A percentile compares a stretch with the other conserved stretches of the same genome.
Evolutionary conservation across 2,888 invertebrate species (phyloP).

Genomic region (Caenorhabditis zanzibari): DNA sequence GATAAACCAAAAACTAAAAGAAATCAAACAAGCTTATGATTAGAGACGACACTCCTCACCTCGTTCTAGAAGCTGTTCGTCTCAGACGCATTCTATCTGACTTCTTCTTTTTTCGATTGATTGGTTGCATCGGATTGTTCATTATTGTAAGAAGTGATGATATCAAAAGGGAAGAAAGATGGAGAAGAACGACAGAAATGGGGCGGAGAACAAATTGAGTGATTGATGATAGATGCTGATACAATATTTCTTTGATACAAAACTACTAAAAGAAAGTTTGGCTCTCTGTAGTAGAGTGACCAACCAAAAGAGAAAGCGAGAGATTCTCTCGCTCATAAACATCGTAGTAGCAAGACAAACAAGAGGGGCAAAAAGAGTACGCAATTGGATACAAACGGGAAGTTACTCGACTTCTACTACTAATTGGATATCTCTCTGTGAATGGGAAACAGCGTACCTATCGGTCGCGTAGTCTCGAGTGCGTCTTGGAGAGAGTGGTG

Average conservation of each 20-base stretch:
- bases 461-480: slow-evolving; percentile 64
- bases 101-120: slow-evolving; percentile 21
- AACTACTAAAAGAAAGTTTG: neutral
- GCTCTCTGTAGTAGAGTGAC: slow-evolving; percentile 25
- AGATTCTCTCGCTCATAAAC: slow-evolving; percentile 1
- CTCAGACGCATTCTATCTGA: slow-evolving; percentile 23
- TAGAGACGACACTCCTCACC: slow-evolving; percentile 23
- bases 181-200: slow-evolving; percentile 1
- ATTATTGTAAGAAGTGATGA: slow-evolving; percentile 22
- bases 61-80: slow-evolving; percentile 35
- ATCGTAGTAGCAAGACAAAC: slow-evolving; percentile 9
- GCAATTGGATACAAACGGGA: slow-evolving; percentile 53
- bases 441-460: slow-evolving; percentile 43
- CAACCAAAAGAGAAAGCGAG: neutral
- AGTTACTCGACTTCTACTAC: slow-evolving; percentile 26
- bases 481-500: slow-evolving; percentile 60
- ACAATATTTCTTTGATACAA: neutral
- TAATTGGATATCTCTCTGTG: slow-evolving; percentile 13
- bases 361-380: neutral
- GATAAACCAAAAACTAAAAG: neutral
- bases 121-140: slow-evolving; percentile 12
- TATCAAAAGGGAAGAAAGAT: neutral
- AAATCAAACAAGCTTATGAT: slow-evolving; percentile 28
- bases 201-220: slow-evolving; percentile 4
- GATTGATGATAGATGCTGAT: slow-evolving; percentile 14